phyloP scores from a whole-genome alignment of 2,888 invertebrate species.

The Xanthorhoe spadicearia region DNA sequence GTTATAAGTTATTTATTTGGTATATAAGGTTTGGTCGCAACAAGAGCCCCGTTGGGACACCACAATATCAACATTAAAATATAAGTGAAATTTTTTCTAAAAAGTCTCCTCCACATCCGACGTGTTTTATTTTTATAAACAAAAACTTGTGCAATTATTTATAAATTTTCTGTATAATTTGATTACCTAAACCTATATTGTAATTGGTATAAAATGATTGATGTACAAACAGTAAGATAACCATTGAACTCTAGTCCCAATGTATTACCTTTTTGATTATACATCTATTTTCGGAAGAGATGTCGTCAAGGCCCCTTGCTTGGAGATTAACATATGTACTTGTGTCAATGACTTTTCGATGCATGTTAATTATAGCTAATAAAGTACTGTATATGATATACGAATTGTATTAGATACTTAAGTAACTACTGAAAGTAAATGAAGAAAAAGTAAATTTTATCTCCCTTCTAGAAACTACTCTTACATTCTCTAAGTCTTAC shows the following conservation, averaged over 20 bases:
- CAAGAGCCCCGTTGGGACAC: too few relatives aligned
- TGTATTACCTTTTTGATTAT: slow-evolving; percentile 7
- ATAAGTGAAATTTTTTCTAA: neutral
- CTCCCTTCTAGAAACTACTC: neutral
- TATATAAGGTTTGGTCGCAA: too few relatives aligned
- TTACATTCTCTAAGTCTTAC: neutral
- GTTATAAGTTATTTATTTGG: too few relatives aligned
- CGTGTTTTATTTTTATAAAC: neutral
- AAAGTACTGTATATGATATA: neutral
- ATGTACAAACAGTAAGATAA: slow-evolving; percentile 14
- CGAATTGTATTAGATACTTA: neutral
- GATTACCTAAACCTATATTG: neutral
- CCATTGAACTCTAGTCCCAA: slow-evolving; percentile 5
- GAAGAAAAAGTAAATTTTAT: neutral
- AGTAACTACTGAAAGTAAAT: neutral
- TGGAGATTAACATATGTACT: neutral
- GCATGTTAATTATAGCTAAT: neutral
- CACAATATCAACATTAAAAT: neutral
- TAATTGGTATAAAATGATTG: slow-evolving; percentile 10
- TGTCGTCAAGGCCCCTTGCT: neutral
- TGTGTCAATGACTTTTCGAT: slow-evolving; percentile 11
- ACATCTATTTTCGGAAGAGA: slow-evolving; percentile 4
- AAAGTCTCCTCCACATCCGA: too few relatives aligned
- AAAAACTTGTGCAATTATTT: neutral
- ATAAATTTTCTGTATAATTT: neutral